Base-by-base conservation (phyloP, 2,888 invertebrate species). In the Cremastinae sp. region DNA sequence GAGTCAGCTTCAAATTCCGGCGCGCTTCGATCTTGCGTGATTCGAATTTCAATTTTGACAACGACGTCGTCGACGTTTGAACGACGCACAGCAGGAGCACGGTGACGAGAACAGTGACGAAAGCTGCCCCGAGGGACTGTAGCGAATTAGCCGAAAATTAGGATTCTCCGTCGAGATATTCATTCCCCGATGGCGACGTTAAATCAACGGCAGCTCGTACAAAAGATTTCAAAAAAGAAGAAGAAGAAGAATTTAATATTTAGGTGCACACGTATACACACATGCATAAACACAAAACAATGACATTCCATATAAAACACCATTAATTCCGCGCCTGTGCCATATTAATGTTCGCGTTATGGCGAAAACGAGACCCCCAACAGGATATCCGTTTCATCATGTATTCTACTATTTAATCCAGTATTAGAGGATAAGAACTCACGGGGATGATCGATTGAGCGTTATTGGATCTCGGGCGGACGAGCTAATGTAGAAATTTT, bases 1-100 rank as follows among this genome's bases (percentile, higher is more conserved):
- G 84, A 28, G 81, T 84, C 62, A 86, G 81, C 78, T 85, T 87
- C 76, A 89, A 90, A 79, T 85, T 88, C 71, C 86, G 87, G 66
- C 88, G 89, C 78, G 88, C 88, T 72, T 89, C 89, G 53, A 87
- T 90, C 79, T 82, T 89, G 77, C 89, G 89, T 64, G 89, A 90
- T 82, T 89, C 89, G 49, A 89, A 90, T 79, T 90, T 88, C 81
- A 89, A 89, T 82, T 90, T 89, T 75, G 88, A 89, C 79, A 89
- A 88, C 73, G 89, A 89, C 59, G 86, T 88, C 68, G 89, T 89
- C 79, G 89, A 89, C 75, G 89, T 89, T 75, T 89, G 80, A 85
- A 72, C 70, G 75, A 75, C 70, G 78, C 77, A 64, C 74, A 77
- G 68, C 1, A 72, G 76, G 54, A 58, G 22, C 20, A n/a, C 41